A percentile compares a stretch with the other conserved stretches of the same genome.
Conservation (phyloP, 2,888 invertebrate species). For the Tuta absoluta region DNA sequence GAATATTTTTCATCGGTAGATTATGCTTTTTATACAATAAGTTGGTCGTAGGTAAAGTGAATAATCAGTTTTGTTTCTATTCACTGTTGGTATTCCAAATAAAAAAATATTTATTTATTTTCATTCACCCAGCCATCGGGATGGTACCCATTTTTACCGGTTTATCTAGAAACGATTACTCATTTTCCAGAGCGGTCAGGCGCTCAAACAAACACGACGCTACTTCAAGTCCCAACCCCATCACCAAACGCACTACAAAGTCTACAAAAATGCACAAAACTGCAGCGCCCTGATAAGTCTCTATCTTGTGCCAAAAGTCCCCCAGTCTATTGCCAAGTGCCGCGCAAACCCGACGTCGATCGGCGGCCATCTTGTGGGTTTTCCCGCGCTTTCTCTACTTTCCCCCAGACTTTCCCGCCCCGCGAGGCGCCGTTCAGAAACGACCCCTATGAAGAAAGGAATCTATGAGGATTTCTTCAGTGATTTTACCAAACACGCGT, state of each 20-base stretch:
- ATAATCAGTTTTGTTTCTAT: too few species aligned
- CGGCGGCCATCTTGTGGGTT: constrained; percentile 35
- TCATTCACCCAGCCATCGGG: too few species aligned
- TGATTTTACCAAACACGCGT: constrained; percentile 52
- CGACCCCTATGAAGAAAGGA: constrained; percentile 71
- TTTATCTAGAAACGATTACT: too few species aligned
- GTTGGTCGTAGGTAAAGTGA: too few species aligned
- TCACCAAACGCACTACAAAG: neutral
- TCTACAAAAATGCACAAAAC: constrained; percentile 25
- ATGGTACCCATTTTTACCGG: too few species aligned
- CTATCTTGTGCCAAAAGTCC: constrained; percentile 63
- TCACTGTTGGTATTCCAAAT: too few species aligned
- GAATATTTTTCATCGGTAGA: too few species aligned
- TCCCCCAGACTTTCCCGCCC: constrained; percentile 46
- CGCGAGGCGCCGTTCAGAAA: constrained; percentile 38
- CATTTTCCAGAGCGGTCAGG: too few species aligned
- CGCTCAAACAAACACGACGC: too few species aligned
- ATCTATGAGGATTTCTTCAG: constrained; percentile 53
- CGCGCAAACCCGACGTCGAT: constrained; percentile 54
- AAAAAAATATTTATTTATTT: too few species aligned
- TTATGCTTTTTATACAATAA: too few species aligned
- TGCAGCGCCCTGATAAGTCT: constrained; percentile 48
- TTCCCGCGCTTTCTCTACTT: constrained; percentile 52
- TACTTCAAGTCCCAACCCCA: neutral
- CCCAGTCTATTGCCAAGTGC: constrained; percentile 65